Evolutionary conservation across 2,113 vertebrate species (phyloP), one percentile per base, ranked within the genome.

Genomic region (Phocoena phocoena): DNA sequence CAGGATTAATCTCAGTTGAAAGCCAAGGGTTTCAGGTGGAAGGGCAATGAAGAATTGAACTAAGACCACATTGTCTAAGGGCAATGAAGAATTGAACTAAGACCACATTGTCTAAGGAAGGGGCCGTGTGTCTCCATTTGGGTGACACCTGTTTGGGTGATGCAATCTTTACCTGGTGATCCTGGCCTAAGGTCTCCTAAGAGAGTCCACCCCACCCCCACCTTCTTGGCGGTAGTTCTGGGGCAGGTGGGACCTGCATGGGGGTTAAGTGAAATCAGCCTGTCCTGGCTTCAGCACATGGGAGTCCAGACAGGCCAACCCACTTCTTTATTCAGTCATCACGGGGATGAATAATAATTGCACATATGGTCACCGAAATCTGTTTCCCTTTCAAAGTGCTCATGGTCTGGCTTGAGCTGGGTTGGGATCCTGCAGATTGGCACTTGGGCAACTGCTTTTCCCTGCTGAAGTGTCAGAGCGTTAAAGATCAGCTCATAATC

Each of bases 301-400:
- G 74, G 25, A n/a, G 14, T 38, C 74, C 74, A 92, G 83, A 76
- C 84, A 90, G 76, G 47, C 93, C 84, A 41, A n/a, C 65, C 26
- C 2, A 7, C 63, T 73, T 53, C 84, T 84, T 65, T 50, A 60
- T 47, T 84, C 88, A 5, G n/a, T 62, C 81, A 21, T 80, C 55
- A n/a, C 10, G 50, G 5, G 38, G 58, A 76, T 53, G 96, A 80
- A 38, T 76, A 87, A 60, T 92, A 62, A 70, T 60, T 31, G 50
- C 65, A 77, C 93, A 94, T 65, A 84, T 85, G 85, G 95, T 62
- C 88, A n/a, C 93, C n/a, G 76, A 92, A 92, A 84, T 93, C 93
- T 76, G 81, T 80, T 84, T 74, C 63, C 67, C 74, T 74, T 97
- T 88, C 81, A 47, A 20, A 81, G 85, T 14, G 38, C 17, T 88